Evolutionary conservation across 2,113 vertebrate genomes (phyloP), one percentile per base, ranked within the genome.

Genomic region (Phalacrocorax pelagicus): DNA sequence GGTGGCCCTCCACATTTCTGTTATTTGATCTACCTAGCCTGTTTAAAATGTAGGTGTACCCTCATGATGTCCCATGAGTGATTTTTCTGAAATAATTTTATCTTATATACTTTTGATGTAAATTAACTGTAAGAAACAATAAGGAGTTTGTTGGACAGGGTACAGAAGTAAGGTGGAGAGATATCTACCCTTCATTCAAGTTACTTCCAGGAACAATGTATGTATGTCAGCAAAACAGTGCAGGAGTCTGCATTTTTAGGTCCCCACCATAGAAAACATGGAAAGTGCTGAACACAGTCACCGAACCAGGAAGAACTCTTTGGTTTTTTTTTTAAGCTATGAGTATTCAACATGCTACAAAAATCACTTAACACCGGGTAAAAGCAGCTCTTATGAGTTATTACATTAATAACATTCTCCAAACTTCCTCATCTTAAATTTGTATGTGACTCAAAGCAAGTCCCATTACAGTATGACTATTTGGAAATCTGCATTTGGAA

Each of bases 251-350:
- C 6, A 22, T 54, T 70, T 89, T 78, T 46, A 78, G 4, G 24
- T 78, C 18, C 6, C 27, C 5, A 12, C 3, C 5, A 32, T 12
- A 15, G 36, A 87, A 90, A 92, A 52, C 8, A 34, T 12, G 4
- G 15, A 36, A 87, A 67, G 3, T 38, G 3, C 5, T 71, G 61
- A 91, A 87, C 8, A 32, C 6, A 52, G 27, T 14, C 17, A 42
- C 19, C 59, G 23, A 94, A 92, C 3, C 10, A 78, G 40, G 32
- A 79, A 74, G 36, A 86, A 47, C 6, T 27, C 1, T 49, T 27
- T 2, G 8, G 6, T 0, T 15, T 0, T 0, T 57, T 32, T 84
- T 80, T 30, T 9, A 27, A 83, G 57, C 24, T 47, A 23, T 15
- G 18, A 61, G 7, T 46, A 77, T 66, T 93, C 86, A 70, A 5